These are phyloP conservation scores for Cheilosia vernalis DNA, from an alignment of 2,888 invertebrate genomes.

Conservation along the genomic window DNA sequence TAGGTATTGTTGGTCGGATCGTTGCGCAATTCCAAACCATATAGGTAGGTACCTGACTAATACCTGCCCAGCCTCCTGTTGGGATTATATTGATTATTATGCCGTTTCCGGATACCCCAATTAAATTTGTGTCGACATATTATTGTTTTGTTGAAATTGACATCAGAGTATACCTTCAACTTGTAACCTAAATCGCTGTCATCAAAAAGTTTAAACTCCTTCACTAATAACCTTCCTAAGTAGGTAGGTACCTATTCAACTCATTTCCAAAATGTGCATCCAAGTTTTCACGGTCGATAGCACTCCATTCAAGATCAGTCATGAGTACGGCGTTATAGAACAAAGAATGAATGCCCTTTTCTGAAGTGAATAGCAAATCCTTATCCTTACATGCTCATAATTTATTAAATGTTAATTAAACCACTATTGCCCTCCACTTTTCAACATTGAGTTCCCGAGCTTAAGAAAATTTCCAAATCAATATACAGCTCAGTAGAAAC, in stretches of 20 bases:
- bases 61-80: too few species aligned
- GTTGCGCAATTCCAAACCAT: too few species aligned
- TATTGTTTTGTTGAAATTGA: neutral
- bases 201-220: too few species aligned
- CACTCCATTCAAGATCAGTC: conserved; percentile 45
- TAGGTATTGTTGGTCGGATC: too few species aligned
- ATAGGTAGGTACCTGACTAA: too few species aligned
- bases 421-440: neutral
- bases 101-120: too few species aligned
- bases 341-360: conserved; percentile 23
- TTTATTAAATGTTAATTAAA: conserved; percentile 52
- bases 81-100: too few species aligned
- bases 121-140: too few species aligned
- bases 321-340: conserved; percentile 12
- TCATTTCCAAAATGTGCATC: neutral
- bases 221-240: neutral
- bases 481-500: conserved; percentile 46
- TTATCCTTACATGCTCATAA: conserved; percentile 1
- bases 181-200: too few species aligned
- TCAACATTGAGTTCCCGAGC: neutral
- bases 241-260: neutral
- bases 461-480: conserved; percentile 53
- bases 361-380: conserved; percentile 32
- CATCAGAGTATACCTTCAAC: too few species aligned
- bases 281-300: conserved; percentile 39